A percentile compares a stretch with the other conserved stretches of the same genome.
Evolutionary conservation across 2,888 invertebrate genomes (phyloP).

Genomic region (Teleiodes luculella): DNA sequence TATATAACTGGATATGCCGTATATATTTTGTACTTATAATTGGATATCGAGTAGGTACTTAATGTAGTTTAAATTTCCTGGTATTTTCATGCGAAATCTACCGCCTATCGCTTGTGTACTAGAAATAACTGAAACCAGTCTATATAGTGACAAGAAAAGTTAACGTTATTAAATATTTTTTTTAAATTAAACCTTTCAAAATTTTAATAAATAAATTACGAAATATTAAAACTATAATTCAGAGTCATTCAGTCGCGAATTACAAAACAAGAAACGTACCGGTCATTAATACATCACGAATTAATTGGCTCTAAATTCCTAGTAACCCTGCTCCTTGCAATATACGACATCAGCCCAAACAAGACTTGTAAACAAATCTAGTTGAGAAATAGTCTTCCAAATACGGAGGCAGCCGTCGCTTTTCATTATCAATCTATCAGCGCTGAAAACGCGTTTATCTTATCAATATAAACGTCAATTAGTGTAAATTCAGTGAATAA

Average conservation of each 20-base stretch:
- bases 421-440: conserved; percentile 6
- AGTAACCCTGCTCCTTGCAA: neutral
- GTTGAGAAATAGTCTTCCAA: neutral
- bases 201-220: too few species aligned
- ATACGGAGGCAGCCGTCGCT: neutral
- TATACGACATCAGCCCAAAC: neutral
- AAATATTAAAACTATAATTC: too few species aligned
- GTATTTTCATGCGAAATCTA: too few species aligned
- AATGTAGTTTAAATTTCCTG: too few species aligned
- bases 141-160: too few species aligned
- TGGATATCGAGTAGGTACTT: too few species aligned
- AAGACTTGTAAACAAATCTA: neutral
- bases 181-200: too few species aligned
- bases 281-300: neutral
- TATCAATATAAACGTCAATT: conserved; percentile 27
- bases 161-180: too few species aligned
- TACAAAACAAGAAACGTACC: neutral
- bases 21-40: too few species aligned
- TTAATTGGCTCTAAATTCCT: conserved; percentile 1
- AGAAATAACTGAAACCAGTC: too few species aligned
- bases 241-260: neutral
- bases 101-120: too few species aligned
- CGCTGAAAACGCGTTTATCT: conserved; percentile 18
- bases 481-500: conserved; percentile 11
- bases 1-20: too few species aligned